Base-by-base conservation (phyloP, 2,113 vertebrate species). In the Larimichthys crocea region DNA sequence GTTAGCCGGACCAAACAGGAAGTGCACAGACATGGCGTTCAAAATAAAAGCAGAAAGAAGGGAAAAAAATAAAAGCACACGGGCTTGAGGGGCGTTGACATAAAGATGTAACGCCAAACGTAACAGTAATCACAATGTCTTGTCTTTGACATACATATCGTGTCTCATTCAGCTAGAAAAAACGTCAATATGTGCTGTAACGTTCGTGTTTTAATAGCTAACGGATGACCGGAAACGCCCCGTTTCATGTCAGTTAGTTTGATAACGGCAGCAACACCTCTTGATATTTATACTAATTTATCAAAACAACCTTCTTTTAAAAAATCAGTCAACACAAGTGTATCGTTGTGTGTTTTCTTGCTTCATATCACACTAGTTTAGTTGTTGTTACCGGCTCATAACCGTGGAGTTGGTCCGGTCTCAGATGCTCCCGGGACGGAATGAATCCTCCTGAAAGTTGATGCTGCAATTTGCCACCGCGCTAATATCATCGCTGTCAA, bases 381-480 rank as follows among this genome's bases (percentile, higher is more conserved):
- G 42, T 46, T 62, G 42, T 46, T 62, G 44, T 73, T 68, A 53
- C 49, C 65, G 11, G 35, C 5, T 50, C 8, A 49, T n/a, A 5
- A 8, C 5, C 55, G 35, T 40, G 49, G 44, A 55, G 5, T 5
- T 40, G n/a, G 68, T 71, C 57, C 48, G 4, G 44, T 74, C 68
- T 40, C 74, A 48, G 78, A 75, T 76, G 78, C 57, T 78, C 2
- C 20, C 62, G 62, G 77, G 73, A 77, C 52, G 62, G 52, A 17
- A 10, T 20, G 52, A 71, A 67, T 59, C 76, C 79, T 70, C 79
- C 68, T 50, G n/a, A 84, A 89, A 89, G 82, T 82, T 84, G 83
- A 80, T 89, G 83, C 75, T 82, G 83, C 83, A 82, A 31, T 90
- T 84, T 72, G 24, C 77, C 76, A 61, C 26, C 44, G 29, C 74